Base-by-base conservation (phyloP, 2,797 vertebrate species). In the Poecilia wingei region DNA sequence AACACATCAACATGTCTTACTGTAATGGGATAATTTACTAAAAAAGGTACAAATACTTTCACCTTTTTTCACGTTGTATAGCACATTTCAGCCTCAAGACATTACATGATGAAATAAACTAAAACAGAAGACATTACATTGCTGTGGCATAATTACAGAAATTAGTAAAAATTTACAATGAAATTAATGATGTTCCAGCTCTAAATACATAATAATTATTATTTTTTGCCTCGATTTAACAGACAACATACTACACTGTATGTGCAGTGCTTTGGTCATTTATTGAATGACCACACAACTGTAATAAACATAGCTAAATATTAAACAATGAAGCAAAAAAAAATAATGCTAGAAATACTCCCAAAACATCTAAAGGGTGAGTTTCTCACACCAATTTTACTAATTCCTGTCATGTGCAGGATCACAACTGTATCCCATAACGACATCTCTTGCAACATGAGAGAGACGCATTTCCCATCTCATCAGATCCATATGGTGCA, bases 401-500 rank as follows among this genome's bases (percentile, higher is more conserved):
- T 51, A 59, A 68, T 39, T 79, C 47, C 61, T 51, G 43, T 49
- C 22, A 53, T 53, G 12, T 57, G 3, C 57, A 43, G 55, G 47
- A 74, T 81, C 28, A 66, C 43, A 39, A 28, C 39, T 77, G 68
- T 71, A 64, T 74, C 53, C 66, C 31, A 13, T 72, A 76, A 81
- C 79, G 75, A 59, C 85, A 39, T 59, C 70, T 46, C 82, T 81
- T 82, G 41, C 53, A 84, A 84, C 77, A 72, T 80, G 64, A 77
- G 31, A 22, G 68, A 86, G 31, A 72, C 39, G 43, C 64, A 84
- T 79, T 78, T 83, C 72, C 78, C 70, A 84, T 78, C 66, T 85
- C 53, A 90, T 89, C 82, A 79, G 84, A 89, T 78, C 84, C 88
- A 84, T 75, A 79, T 79, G 82, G 46, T 31, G 61, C 33, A 77